Percentiles rank a stretch among this genome's conserved stretches.
Conservation (phyloP, 2,888 invertebrate genomes). For the Stenodema calcarata region DNA sequence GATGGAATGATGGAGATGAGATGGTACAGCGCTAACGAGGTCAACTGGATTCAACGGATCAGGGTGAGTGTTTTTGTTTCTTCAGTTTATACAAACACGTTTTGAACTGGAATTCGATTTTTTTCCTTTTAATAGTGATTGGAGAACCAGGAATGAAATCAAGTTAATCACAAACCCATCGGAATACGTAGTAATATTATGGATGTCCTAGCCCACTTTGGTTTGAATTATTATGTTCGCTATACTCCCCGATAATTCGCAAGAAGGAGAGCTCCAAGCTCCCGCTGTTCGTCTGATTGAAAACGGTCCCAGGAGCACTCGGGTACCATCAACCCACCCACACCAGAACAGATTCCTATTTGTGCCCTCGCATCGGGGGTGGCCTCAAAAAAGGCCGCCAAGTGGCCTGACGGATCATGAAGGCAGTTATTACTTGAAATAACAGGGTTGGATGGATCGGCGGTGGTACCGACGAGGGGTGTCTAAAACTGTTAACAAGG, state of each 20-base stretch:
- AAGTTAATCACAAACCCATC: conserved; percentile 8
- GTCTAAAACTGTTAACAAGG: conserved; percentile 31
- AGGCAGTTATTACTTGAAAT: not conserved
- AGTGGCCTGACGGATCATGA: not conserved
- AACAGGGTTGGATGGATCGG: not conserved
- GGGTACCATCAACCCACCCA: conserved; percentile 27
- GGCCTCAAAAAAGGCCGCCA: conserved; percentile 15
- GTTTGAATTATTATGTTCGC: conserved; percentile 32
- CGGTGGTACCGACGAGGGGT: not conserved
- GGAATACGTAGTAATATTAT: not conserved
- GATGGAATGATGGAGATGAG: not conserved
- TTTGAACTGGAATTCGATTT: not conserved
- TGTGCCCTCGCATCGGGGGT: conserved; percentile 11
- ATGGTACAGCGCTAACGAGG: not conserved
- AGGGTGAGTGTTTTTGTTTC: not conserved
- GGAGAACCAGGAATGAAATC: not conserved
- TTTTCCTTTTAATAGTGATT: not conserved
- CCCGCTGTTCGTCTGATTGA: conserved; percentile 37
- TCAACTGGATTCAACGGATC: not conserved
- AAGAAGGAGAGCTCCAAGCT: not conserved
- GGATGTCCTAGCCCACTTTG: conserved; percentile 13
- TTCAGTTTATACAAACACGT: not conserved
- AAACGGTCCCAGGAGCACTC: conserved; percentile 25
- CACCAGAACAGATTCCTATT: not conserved
- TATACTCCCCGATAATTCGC: conserved; percentile 29